These are phyloP conservation scores for Icerya purchasi DNA, from an alignment of 2,888 invertebrate genomes.

Conservation along the genomic window DNA sequence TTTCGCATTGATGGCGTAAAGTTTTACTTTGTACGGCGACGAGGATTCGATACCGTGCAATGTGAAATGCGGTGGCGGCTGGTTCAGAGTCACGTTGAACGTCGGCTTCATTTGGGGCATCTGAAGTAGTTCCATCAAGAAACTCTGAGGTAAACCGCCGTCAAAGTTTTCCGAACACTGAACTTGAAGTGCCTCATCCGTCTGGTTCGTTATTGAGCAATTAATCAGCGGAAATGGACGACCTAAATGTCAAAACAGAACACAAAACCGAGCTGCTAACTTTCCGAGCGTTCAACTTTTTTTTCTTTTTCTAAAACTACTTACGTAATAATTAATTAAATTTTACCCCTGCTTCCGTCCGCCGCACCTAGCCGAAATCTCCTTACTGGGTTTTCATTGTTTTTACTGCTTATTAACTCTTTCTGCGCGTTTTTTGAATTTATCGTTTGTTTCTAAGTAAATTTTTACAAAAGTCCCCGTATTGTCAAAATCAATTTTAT, in stretches of 20 bases:
- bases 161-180: slow-evolving; percentile 75
- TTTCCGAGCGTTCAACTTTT: too few species aligned
- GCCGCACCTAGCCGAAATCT: too few species aligned
- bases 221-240: slow-evolving; percentile 72
- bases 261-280: too few species aligned
- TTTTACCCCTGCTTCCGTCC: too few species aligned
- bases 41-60: slow-evolving; percentile 42
- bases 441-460: too few species aligned
- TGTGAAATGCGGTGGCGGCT: slow-evolving; percentile 43
- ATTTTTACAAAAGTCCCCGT: too few species aligned
- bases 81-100: slow-evolving; percentile 38
- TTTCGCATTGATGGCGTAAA: slow-evolving; percentile 71
- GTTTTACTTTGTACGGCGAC: slow-evolving; percentile 49
- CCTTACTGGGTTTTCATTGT: too few species aligned
- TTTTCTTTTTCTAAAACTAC: too few species aligned
- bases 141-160: slow-evolving; percentile 68
- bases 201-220: slow-evolving; percentile 73
- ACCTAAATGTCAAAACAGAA: slow-evolving; percentile 31
- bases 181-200: slow-evolving; percentile 54
- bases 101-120: slow-evolving; percentile 38
- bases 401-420: too few species aligned
- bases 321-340: too few species aligned
- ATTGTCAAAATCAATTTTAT: too few species aligned
- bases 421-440: too few species aligned
- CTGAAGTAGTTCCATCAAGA: slow-evolving; percentile 59